These are phyloP conservation scores for Lophotis ruficrista DNA, from an alignment of 2,113 vertebrate genomes.

Conservation along the genomic window DNA sequence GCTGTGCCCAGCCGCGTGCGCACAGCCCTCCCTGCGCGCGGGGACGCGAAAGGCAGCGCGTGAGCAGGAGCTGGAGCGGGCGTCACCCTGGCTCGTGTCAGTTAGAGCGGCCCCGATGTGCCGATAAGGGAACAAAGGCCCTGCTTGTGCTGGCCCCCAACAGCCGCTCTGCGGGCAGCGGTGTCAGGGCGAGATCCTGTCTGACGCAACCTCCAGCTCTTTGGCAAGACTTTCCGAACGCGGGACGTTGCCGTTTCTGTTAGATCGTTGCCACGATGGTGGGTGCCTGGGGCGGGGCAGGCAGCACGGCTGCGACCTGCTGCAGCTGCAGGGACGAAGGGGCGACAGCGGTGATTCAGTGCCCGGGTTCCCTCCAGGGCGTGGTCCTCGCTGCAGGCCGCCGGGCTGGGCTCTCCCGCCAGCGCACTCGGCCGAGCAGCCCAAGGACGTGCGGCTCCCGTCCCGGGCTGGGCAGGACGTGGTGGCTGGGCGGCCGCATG, in stretches of 20 bases:
- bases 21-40: fast-evolving
- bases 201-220: not conserved
- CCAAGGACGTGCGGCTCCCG: fast-evolving
- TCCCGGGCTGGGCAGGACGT: fast-evolving
- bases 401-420: not conserved
- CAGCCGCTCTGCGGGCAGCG: not conserved
- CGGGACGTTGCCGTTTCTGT: not conserved
- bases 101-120: not conserved
- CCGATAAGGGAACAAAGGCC: not conserved
- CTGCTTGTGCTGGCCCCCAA: not conserved
- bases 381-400: fast-evolving
- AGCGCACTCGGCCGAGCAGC: not conserved
- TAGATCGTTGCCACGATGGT: fast-evolving
- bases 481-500: too few species aligned
- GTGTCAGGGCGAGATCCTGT: not conserved
- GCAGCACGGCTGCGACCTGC: fast-evolving
- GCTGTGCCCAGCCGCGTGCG: fast-evolving
- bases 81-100: not conserved
- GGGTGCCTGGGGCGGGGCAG: not conserved
- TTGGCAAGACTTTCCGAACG: not conserved
- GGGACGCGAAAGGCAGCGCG: fast-evolving
- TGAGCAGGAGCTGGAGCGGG: not conserved
- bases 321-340: fast-evolving
- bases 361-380: fast-evolving
- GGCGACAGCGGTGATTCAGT: not conserved